A percentile compares a stretch with the other conserved stretches of the same genome.
phyloP scores from a whole-genome alignment of 2,888 invertebrate genomes.

The Anaspis maculata region DNA sequence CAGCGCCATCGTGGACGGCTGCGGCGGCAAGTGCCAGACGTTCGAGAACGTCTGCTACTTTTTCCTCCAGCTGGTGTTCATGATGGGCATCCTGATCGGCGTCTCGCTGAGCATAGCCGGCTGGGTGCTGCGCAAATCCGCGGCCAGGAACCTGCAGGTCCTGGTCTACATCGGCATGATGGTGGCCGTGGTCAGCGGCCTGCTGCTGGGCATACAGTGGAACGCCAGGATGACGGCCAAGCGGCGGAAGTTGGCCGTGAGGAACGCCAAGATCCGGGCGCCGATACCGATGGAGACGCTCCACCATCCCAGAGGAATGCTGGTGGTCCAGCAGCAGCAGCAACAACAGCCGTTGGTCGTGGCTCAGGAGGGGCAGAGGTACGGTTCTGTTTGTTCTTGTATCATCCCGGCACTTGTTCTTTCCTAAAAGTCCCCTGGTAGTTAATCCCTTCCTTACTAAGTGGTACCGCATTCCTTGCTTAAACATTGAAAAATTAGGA shows the following conservation, averaged over 20 bases:
- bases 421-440: no score
- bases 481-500: no score
- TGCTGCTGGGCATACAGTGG: conserved; percentile 56
- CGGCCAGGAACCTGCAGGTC: conserved; percentile 57
- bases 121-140: conserved; percentile 52
- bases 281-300: conserved; percentile 34
- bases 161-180: conserved; percentile 58
- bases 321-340: conserved; percentile 11
- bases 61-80: conserved; percentile 61
- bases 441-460: no score
- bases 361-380: conserved; percentile 17
- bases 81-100: conserved; percentile 57
- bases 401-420: no score
- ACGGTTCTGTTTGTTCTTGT: no score
- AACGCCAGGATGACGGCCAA: conserved; percentile 43
- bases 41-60: conserved; percentile 66
- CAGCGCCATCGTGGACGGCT: conserved; percentile 53
- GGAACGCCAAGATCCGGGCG: conserved; percentile 29
- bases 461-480: no score
- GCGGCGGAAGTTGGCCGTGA: conserved; percentile 29
- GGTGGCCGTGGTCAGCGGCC: conserved; percentile 53
- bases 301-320: conserved; percentile 13
- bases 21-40: conserved; percentile 61
- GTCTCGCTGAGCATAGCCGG: conserved; percentile 59
- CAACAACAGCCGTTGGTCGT: conserved; percentile 21